These are phyloP conservation scores for Verasper variegatus DNA, from an alignment of 2,113 vertebrate species.

Conservation along the genomic window DNA sequence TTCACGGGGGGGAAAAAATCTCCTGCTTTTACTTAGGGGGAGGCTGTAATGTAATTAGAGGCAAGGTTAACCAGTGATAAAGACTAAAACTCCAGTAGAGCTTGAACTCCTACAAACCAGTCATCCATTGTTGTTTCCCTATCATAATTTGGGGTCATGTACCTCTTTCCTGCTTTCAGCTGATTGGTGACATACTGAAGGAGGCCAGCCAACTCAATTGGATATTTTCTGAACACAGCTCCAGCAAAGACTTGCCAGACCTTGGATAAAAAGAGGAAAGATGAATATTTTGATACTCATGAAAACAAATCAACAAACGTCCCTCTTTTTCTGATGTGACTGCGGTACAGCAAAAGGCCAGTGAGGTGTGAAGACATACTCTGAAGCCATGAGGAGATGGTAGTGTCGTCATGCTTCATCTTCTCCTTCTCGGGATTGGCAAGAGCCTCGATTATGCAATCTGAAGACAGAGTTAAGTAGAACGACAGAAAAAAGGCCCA, in stretches of 20 bases:
- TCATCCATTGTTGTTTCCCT: not conserved
- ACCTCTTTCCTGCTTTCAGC: slow-evolving; percentile 98
- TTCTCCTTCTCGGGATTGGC: slow-evolving; percentile 99
- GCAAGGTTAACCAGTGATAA: too few relatives aligned
- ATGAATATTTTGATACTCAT: slow-evolving; percentile 22
- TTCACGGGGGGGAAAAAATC: too few relatives aligned
- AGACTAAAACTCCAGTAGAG: too few relatives aligned
- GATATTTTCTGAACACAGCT: slow-evolving; percentile 97
- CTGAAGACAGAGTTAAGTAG: slow-evolving; percentile 85
- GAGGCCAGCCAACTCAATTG: slow-evolving; percentile 96
- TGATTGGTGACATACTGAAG: slow-evolving; percentile 99
- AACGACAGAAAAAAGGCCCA: slow-evolving; percentile 4
- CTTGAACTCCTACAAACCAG: too few relatives aligned
- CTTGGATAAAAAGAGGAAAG: slow-evolving; percentile 64
- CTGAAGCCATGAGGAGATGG: slow-evolving; percentile 98
- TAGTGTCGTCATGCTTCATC: slow-evolving; percentile 99
- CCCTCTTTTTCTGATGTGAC: not conserved
- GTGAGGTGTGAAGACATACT: slow-evolving; percentile 84
- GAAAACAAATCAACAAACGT: not conserved
- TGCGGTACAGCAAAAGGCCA: not conserved
- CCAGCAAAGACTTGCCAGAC: slow-evolving; percentile 97
- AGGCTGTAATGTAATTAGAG: too few relatives aligned
- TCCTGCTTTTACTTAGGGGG: too few relatives aligned
- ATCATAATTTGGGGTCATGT: slow-evolving; percentile 38
- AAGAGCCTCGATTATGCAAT: slow-evolving; percentile 98